phyloP scores from a whole-genome alignment of 2,113 vertebrate species.

The Pseudorectes ferrugineus region DNA sequence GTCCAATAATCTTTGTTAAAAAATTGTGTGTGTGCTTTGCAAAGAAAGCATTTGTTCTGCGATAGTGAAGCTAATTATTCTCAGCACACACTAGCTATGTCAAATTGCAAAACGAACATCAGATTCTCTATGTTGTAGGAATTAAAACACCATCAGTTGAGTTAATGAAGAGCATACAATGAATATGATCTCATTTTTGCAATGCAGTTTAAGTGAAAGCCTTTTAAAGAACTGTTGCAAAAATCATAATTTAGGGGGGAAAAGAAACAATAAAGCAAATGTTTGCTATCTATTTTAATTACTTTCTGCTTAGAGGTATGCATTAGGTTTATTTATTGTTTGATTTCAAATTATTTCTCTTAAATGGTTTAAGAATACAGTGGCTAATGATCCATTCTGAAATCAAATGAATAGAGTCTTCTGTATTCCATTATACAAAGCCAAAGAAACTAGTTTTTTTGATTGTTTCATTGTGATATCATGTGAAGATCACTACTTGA shows the following conservation, averaged over 20 bases:
- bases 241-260: constrained; percentile 54
- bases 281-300: constrained; percentile 61
- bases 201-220: constrained; percentile 51
- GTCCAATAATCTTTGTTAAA: constrained; percentile 47
- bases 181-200: constrained; percentile 60
- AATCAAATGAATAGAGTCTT: neutral
- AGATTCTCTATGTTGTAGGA: constrained; percentile 47
- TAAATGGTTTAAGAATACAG: neutral
- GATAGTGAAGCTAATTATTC: constrained; percentile 69
- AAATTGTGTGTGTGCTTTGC: constrained; percentile 13
- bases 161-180: constrained; percentile 68
- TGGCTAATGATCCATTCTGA: constrained; percentile 37
- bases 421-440: neutral
- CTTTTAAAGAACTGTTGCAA: constrained; percentile 55
- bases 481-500: neutral
- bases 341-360: constrained; percentile 8
- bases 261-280: constrained; percentile 56
- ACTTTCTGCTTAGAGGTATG: constrained; percentile 58
- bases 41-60: constrained; percentile 65
- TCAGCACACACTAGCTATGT: constrained; percentile 56
- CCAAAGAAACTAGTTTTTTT: neutral
- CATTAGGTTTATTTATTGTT: constrained; percentile 52
- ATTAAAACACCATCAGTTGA: constrained; percentile 74
- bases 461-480: neutral
- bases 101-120: constrained; percentile 63